These are phyloP conservation scores for Clarias fuscus DNA, from an alignment of 2,797 vertebrate genomes.

Conservation along the genomic window DNA sequence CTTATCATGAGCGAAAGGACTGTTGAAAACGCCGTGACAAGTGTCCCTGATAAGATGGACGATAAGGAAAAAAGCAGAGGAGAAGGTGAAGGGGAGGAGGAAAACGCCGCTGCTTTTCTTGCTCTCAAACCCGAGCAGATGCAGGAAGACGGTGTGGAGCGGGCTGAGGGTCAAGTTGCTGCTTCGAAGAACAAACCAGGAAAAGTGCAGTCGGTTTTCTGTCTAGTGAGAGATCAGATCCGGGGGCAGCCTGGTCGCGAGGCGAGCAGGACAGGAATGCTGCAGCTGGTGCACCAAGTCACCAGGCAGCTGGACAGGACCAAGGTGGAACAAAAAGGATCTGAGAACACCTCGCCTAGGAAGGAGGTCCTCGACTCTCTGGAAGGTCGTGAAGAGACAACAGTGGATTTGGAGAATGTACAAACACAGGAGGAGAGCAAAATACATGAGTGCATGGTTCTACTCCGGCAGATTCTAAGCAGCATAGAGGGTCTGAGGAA, in stretches of 20 bases:
- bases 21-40: constrained; percentile 2
- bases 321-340: background rate
- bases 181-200: constrained; percentile 17
- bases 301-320: constrained; percentile 59
- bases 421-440: constrained; percentile 57
- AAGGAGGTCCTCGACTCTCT: constrained; percentile 57
- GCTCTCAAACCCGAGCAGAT: background rate
- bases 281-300: constrained; percentile 58
- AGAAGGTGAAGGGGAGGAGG: constrained; percentile 36
- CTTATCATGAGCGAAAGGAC: constrained; percentile 35
- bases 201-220: background rate
- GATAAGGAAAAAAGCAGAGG: constrained; percentile 49
- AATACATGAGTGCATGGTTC: constrained; percentile 42
- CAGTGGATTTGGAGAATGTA: constrained; percentile 56
- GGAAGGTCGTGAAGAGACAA: constrained; percentile 50
- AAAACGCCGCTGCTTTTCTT: background rate
- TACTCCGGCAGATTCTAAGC: constrained; percentile 59
- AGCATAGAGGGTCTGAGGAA: constrained; percentile 67
- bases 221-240: constrained; percentile 18
- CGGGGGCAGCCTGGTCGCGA: constrained; percentile 5
- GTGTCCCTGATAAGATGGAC: constrained; percentile 12
- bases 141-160: background rate
- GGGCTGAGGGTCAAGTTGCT: background rate
- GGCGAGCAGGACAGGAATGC: background rate
- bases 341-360: constrained; percentile 26